Evolutionary conservation across 2,888 invertebrate genomes (phyloP), one percentile per base, ranked within the genome.

Genomic region (Habroteleia sp.): DNA sequence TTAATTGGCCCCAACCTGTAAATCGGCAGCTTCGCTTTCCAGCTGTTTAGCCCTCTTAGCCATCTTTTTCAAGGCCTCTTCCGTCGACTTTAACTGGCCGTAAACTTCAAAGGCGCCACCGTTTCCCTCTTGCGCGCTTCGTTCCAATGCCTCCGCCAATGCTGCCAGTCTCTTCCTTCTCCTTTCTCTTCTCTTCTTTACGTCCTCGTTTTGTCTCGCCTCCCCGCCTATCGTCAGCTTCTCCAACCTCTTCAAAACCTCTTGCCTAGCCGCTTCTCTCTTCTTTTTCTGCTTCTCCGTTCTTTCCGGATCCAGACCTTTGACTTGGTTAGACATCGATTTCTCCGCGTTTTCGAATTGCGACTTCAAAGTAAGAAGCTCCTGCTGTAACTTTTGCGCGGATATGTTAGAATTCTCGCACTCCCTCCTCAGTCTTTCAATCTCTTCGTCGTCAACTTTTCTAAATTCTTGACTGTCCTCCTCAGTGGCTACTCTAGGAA

Each of bases 211-310:
- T 1, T 82, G 84, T 10, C 84, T 78, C 1, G 84, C 87, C 37
- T 88, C 88, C 1, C 88, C 88, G 0, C 88, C 88, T 14, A 88
- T 88, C 0, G 88, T 88, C 42, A 88, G 69, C 39, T 83, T 85
- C 41, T 87, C 88, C 35, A 88, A 50, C 17, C 85, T 79, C 20
- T 79, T 84, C 72, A 88, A 74, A 0, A 88, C 88, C 20, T 88
- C 88, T 20, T 85, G 82, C 63, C 83, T 84, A 1, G 88, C 88
- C 0, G 86, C 83, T 33, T 88, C 88, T 5, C 85, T 80, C 27
- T 87, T 88, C 48, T 79, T 83, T 5, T 78, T 79, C 1, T 82
- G 75, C 6, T 83, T 82, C 50, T 87, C 88, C 10, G 82, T 79
- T 4, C 80, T 79, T 58, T 86, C 84, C 4, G 78, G 78, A 3